Conservation (phyloP, 2,113 vertebrate species). For the Brienomyrus longianalis region DNA sequence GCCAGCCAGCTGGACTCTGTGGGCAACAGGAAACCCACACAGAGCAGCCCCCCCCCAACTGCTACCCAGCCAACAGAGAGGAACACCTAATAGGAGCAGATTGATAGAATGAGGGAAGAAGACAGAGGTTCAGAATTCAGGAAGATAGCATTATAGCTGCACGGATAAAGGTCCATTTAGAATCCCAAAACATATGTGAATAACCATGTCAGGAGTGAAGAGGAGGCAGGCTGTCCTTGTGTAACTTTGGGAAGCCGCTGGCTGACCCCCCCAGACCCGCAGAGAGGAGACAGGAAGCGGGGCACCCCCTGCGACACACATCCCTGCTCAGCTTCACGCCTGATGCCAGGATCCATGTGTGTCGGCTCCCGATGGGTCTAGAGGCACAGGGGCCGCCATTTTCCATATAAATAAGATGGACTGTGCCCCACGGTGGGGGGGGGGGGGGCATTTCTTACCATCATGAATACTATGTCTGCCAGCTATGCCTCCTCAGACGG, state of each 20-base stretch:
- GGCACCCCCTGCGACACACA: fast-evolving
- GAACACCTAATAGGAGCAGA: background rate
- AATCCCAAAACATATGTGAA: background rate
- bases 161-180: background rate
- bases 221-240: background rate
- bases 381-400: background rate
- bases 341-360: no score
- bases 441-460: background rate
- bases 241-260: background rate
- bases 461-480: background rate
- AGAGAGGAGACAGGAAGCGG: background rate
- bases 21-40: background rate
- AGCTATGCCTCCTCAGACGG: background rate
- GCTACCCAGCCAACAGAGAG: background rate
- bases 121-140: background rate
- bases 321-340: background rate
- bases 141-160: background rate
- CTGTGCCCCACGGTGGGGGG: background rate
- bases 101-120: background rate
- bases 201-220: background rate
- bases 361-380: no score
- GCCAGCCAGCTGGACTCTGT: background rate
- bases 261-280: background rate
- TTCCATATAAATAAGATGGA: background rate
- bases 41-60: background rate